phyloP scores from a whole-genome alignment of 1,140 invertebrate species.

The Pogonognathellus flavescens region DNA sequence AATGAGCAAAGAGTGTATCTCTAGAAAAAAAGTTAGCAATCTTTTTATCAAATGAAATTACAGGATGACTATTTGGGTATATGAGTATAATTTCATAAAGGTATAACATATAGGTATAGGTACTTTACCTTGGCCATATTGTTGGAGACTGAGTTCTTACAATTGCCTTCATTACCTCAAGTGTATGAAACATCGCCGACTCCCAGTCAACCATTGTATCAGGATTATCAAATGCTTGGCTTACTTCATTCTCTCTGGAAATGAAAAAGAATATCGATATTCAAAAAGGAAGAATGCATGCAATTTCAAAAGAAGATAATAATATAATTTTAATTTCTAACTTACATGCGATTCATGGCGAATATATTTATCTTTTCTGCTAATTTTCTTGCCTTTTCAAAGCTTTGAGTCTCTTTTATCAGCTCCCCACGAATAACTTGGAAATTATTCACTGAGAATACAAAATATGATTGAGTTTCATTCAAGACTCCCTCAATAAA shows the following conservation, averaged over 20 bases:
- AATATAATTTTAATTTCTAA: not conserved
- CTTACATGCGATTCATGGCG: not conserved
- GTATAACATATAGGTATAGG: too few species aligned
- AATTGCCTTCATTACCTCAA: slow-evolving; percentile 52
- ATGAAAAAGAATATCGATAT: not conserved
- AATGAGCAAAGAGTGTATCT: slow-evolving; percentile 63
- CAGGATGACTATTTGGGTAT: not conserved
- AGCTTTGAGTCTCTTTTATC: slow-evolving; percentile 46
- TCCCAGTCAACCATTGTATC: slow-evolving; percentile 57
- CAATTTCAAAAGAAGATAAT: not conserved
- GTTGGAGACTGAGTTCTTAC: slow-evolving; percentile 37
- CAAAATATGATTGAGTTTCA: too few species aligned
- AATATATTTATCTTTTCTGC: slow-evolving; percentile 39
- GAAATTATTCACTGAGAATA: slow-evolving; percentile 65
- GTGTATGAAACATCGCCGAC: slow-evolving; percentile 46
- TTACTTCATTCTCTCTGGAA: slow-evolving; percentile 21
- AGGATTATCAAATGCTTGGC: not conserved
- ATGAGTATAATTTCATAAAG: not conserved
- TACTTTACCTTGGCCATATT: slow-evolving; percentile 57
- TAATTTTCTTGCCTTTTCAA: not conserved
- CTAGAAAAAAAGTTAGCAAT: not conserved
- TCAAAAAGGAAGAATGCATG: not conserved
- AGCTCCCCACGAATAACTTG: slow-evolving; percentile 62
- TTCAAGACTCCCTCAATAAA: too few species aligned
- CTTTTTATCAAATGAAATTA: not conserved